Evolutionary conservation across 1,140 invertebrate species (phyloP).

Genomic region (Telenomus remus): DNA sequence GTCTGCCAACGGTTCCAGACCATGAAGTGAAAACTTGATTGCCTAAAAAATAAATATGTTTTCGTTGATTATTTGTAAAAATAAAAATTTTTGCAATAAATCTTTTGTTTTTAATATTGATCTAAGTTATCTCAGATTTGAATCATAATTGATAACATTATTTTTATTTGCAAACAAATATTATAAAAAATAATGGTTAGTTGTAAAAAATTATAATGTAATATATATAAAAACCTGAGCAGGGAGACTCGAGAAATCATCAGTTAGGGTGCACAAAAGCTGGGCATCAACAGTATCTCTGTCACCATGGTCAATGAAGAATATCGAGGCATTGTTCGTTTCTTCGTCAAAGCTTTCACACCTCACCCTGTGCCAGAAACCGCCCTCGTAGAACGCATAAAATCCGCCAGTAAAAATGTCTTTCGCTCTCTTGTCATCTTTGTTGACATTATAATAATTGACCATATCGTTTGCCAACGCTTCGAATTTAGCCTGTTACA

Average conservation of each 20-base stretch:
- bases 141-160: too few species aligned
- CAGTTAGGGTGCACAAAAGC: conserved; percentile 76
- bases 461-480: conserved; percentile 77
- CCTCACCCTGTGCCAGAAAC: conserved; percentile 78
- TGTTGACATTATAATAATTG: conserved; percentile 75
- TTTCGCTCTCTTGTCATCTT: conserved; percentile 54
- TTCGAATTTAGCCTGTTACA: conserved; percentile 75
- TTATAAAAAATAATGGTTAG: conserved; percentile 6
- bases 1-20: conserved; percentile 77
- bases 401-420: conserved; percentile 67
- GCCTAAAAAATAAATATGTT: conserved; percentile 70
- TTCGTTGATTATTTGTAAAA: too few species aligned
- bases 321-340: conserved; percentile 74
- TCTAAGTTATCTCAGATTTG: too few species aligned
- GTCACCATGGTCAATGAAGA: conserved; percentile 81
- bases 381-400: conserved; percentile 77
- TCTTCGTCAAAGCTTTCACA: conserved; percentile 73
- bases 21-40: conserved; percentile 77
- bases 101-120: too few species aligned
- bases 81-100: conserved; percentile 2
- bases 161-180: neutral
- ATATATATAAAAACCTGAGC: conserved; percentile 75
- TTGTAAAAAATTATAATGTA: conserved; percentile 10
- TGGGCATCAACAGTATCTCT: conserved; percentile 73
- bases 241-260: conserved; percentile 77